Base-by-base conservation (phyloP, 2,888 invertebrate species). In the Alcis repandata region DNA sequence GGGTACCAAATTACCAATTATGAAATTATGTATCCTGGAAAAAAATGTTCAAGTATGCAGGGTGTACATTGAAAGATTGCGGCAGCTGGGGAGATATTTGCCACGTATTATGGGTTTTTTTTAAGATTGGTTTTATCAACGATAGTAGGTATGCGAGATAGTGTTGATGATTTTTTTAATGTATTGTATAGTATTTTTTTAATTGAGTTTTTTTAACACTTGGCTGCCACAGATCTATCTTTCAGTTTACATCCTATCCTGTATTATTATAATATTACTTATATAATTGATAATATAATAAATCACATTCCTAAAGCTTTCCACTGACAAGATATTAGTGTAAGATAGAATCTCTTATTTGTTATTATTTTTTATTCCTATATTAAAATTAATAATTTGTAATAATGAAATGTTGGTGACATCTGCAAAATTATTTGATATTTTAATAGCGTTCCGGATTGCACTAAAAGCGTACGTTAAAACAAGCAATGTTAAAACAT, bases 331-430 rank as follows among this genome's bases (percentile, higher is more conserved):
- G 49, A 54, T 45, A 53, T 61, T 41, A 56, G 13, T 45, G 19
- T 61, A 57, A 51, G 43, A 38, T 54, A 43, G 64, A 65, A 65
- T 65, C 64, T 65, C 64, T 2, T 33, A 1, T 41, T 63, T 52
- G 19, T 22, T 20, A 41, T 33, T 43, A 40, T 19, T 22, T 38
- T 49, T 7, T 41, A 19, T 36, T 19, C 32, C 11, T 40, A 33
- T 32, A 4, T 41, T 11, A 32, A 36, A n/a, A 43, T 32, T 9
- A 1, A 20, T 49, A 38, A 20, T 51, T 20, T 7, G 8, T 36
- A 13, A 51, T 48, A 27, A 46, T 22, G 7, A 3, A 17, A 20
- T 51, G 13, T 51, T 51, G 2, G 6, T 49, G 49, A 49, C 33
- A 38, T 51, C 36, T 51, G 51, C 17, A 36, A 27, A 49, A 33